phyloP scores from a whole-genome alignment of 1,140 invertebrate species.

The Meloidogyne exigua region DNA sequence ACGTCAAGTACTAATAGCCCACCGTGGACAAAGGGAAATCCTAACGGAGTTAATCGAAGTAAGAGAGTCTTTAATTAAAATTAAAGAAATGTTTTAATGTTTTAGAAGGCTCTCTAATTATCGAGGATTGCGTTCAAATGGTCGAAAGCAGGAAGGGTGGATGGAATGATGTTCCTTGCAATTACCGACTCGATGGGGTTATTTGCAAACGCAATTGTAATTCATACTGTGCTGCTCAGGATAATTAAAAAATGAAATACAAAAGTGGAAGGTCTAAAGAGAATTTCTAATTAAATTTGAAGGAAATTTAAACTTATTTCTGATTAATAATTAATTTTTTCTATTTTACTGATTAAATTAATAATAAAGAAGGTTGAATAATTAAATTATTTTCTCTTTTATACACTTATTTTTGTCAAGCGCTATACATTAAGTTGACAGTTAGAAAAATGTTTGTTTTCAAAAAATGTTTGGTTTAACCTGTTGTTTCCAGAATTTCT shows the following conservation, averaged over 20 bases:
- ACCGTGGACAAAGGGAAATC: neutral
- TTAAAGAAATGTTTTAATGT: neutral
- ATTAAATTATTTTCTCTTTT: too few species aligned
- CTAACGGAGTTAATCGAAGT: neutral
- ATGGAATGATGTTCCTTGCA: neutral
- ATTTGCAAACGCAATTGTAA: neutral
- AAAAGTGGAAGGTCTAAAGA: too few species aligned
- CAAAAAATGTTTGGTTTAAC: too few species aligned
- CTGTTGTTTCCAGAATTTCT: too few species aligned
- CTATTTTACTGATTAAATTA: too few species aligned
- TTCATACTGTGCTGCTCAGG: neutral
- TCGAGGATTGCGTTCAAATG: neutral
- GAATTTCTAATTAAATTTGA: too few species aligned
- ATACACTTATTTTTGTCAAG: too few species aligned
- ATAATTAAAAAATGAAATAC: neutral
- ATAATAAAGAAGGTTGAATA: too few species aligned
- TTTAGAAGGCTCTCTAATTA: neutral
- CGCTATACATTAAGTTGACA: too few species aligned
- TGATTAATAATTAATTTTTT: too few species aligned
- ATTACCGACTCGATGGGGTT: neutral
- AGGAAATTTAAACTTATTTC: too few species aligned
- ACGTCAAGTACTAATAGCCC: neutral
- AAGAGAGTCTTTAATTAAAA: neutral
- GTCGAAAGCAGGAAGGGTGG: neutral
- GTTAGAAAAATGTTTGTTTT: too few species aligned